Base-by-base conservation (phyloP, 2,113 vertebrate genomes). In the Chitala chitala region DNA sequence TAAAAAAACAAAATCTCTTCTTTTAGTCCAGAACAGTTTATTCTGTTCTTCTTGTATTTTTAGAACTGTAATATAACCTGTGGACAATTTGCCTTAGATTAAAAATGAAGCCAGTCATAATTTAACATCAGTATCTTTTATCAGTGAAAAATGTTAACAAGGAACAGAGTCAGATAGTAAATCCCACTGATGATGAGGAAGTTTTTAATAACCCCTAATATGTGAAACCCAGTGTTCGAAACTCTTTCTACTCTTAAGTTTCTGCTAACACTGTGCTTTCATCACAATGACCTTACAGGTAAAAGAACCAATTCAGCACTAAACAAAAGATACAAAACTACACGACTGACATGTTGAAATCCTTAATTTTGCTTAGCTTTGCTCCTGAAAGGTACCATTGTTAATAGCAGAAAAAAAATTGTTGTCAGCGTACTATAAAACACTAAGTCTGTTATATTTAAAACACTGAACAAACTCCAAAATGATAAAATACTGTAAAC, bases 401-500 rank as follows among this genome's bases (percentile, higher is more conserved):
- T 48, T 5, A 48, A 48, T 7, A 48, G 46, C 46, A 7, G 8
- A 48, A 5, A 48, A 48, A 8, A 8, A 48, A 48, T 48, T 48
- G 5, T 48, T 48, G n/a, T n/a, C n/a, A n/a, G n/a, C n/a, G n/a
- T n/a, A n/a, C n/a, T n/a, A n/a, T n/a, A n/a, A n/a, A n/a, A n/a
- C n/a, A n/a, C n/a, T 48, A n/a, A 7, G 5, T 48, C 46, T 48
- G 8, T 48, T 48, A 7, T 48, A 48, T 48, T 48, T 48, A 7
- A 48, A 8, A 48, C n/a, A n/a, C n/a, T n/a, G 8, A 48, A 48
- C 5, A 48, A 48, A 48, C 8, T 5, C 8, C 46, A 48, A 48
- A 48, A 48, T 87, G 80, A 80, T 84, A 77, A 83, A 84, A 82
- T 78, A 87, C n/a, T n/a, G n/a, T n/a, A n/a, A n/a, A n/a, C n/a